These are phyloP conservation scores for Muschampia plurimacula DNA, from an alignment of 2,888 invertebrate genomes.

Conservation along the genomic window DNA sequence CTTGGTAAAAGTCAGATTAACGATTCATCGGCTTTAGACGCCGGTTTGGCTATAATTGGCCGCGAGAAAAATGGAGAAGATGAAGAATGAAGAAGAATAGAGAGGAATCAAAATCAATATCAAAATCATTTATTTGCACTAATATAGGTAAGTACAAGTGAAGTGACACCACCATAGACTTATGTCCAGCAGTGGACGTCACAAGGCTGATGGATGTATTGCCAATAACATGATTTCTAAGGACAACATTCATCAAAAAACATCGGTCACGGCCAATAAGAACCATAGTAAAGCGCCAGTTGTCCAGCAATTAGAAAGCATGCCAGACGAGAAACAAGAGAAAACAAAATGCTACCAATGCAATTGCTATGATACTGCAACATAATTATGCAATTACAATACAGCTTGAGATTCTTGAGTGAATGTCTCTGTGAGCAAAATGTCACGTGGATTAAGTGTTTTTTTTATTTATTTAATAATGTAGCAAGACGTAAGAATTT, in stretches of 20 bases:
- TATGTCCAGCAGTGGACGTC: too few species aligned
- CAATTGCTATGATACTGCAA: conserved; percentile 28
- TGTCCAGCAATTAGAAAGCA: conserved; percentile 39
- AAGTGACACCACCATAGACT: too few species aligned
- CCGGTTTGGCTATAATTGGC: too few species aligned
- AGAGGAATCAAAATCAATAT: too few species aligned
- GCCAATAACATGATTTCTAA: background rate
- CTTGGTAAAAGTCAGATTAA: too few species aligned
- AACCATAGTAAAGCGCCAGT: background rate
- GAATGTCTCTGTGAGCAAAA: background rate
- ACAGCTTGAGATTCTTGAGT: conserved; percentile 23
- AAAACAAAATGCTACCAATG: conserved; percentile 36
- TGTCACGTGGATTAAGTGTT: conserved; percentile 14
- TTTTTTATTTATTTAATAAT: background rate
- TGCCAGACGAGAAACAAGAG: conserved; percentile 18
- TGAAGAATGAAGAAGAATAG: too few species aligned
- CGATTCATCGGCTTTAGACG: too few species aligned
- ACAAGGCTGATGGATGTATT: too few species aligned
- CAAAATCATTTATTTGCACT: too few species aligned
- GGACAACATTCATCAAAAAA: background rate
- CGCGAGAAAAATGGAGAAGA: too few species aligned
- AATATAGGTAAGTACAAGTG: too few species aligned
- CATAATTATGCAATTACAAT: conserved; percentile 38
- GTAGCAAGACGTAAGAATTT: background rate
- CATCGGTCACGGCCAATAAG: background rate